phyloP scores from a whole-genome alignment of 2,888 invertebrate genomes.

The Meiosimyza platycephala region DNA sequence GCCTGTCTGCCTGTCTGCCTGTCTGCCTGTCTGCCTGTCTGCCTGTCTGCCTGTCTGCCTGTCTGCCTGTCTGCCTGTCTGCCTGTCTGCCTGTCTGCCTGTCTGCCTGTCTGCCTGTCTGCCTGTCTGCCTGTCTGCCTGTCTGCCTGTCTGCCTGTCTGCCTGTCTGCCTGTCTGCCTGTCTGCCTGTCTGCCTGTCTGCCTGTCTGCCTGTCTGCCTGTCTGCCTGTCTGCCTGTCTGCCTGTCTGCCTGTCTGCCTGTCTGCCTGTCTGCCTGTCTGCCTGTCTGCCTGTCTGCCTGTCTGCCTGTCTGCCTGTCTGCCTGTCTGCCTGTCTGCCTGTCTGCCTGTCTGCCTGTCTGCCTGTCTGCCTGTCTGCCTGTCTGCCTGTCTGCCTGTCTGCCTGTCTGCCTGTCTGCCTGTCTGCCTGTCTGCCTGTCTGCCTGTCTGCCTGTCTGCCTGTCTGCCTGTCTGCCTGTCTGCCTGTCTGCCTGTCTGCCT shows the following conservation, averaged over 20 bases:
- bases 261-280: conserved; percentile 17
- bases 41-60: conserved; percentile 9
- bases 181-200: conserved; percentile 17
- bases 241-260: conserved; percentile 15
- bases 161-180: conserved; percentile 15
- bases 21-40: conserved; percentile 16
- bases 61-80: conserved; percentile 16
- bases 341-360: conserved; percentile 17
- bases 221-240: conserved; percentile 12
- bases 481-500: conserved; percentile 15
- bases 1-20: conserved; percentile 14
- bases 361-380: conserved; percentile 15
- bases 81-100: conserved; percentile 15
- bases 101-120: conserved; percentile 17
- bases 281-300: conserved; percentile 15
- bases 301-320: conserved; percentile 17
- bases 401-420: conserved; percentile 15
- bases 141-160: conserved; percentile 17
- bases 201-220: conserved; percentile 12
- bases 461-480: conserved; percentile 14
- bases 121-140: conserved; percentile 15
- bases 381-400: conserved; percentile 18
- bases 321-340: conserved; percentile 15
- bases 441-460: conserved; percentile 15
- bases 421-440: conserved; percentile 17